Conservation (phyloP, 2,797 vertebrate genomes). For the Salarias fasciatus region DNA sequence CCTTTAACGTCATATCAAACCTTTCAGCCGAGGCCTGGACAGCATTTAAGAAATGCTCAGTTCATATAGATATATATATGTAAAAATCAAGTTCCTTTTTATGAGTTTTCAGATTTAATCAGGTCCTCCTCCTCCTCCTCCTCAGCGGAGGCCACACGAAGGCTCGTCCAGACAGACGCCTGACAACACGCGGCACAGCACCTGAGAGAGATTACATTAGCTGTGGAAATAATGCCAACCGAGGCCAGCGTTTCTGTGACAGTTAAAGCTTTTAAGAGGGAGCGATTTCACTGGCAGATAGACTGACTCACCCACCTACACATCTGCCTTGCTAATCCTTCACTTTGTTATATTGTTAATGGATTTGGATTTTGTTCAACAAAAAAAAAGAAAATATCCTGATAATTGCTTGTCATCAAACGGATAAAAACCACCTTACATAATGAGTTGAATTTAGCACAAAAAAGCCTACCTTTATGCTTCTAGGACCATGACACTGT, state of each 20-base stretch:
- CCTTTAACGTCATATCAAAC: too few species aligned
- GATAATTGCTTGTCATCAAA: constrained; percentile 16
- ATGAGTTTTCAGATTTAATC: constrained; percentile 18
- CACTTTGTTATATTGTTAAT: constrained; percentile 17
- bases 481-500: too few species aligned
- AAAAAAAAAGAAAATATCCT: constrained; percentile 13
- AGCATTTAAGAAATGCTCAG: too few species aligned
- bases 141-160: neutral
- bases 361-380: constrained; percentile 14
- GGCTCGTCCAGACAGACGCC: neutral
- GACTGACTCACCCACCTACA: constrained; percentile 42
- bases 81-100: too few species aligned
- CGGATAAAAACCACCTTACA: constrained; percentile 3
- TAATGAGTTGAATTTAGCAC: constrained; percentile 16
- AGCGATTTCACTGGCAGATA: constrained; percentile 19
- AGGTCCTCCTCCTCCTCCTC: neutral
- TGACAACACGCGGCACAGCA: neutral
- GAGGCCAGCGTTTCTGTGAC: too few species aligned
- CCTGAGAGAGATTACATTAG: too few species aligned
- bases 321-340: constrained; percentile 16
- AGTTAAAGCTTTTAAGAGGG: constrained; percentile 36
- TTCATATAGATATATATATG: too few species aligned
- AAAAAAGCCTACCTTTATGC: neutral
- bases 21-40: too few species aligned
- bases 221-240: too few species aligned